Base-by-base conservation (phyloP, 2,888 invertebrate species). In the Epinotia demarniana region DNA sequence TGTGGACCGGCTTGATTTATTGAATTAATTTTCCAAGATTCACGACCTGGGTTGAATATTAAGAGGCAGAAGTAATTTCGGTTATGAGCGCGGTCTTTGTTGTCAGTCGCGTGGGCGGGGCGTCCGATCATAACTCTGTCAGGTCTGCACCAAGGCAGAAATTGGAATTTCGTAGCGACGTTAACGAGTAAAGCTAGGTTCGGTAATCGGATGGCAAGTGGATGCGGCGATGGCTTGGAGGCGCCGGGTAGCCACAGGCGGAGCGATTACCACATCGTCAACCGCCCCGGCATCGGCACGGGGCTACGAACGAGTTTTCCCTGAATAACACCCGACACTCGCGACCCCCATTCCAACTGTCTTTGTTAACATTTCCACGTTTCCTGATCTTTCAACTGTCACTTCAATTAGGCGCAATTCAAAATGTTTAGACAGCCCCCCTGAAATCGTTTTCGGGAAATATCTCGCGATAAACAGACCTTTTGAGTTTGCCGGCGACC, bases 21-120 rank as follows among this genome's bases (percentile, higher is more conserved):
- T 88, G 87, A 92, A 92, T 92, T 90, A 92, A 92, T 92, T 91
- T 91, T 86, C 85, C 84, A 86, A 90, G 89, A 89, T 89, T 90
- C 88, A 87, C 86, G 87, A 84, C 86, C 82, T 77, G 85, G 85
- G 81, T 77, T 84, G 91, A 92, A 92, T 91, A 91, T 89, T 90
- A 90, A 90, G 88, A 90, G 88, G 89, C 80, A 85, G 87, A 89
- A 90, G 88, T 90, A 89, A 91, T 92, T 90, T 91, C 81, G 85
- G 89, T 87, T 90, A 89, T 89, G 89, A 89, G 82, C 83, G 83
- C 81, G 84, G 87, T 85, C 91, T 90, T 90, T 91, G 89, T 91
- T 88, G 87, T 87, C 85, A 83, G 82, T 82, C 80, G 82, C 78
- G 82, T 79, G 81, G 86, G 87, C 80, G 88, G 86, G 78, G 77